Base-by-base conservation (phyloP, 2,888 invertebrate genomes). In the Pomacea canaliculata region DNA sequence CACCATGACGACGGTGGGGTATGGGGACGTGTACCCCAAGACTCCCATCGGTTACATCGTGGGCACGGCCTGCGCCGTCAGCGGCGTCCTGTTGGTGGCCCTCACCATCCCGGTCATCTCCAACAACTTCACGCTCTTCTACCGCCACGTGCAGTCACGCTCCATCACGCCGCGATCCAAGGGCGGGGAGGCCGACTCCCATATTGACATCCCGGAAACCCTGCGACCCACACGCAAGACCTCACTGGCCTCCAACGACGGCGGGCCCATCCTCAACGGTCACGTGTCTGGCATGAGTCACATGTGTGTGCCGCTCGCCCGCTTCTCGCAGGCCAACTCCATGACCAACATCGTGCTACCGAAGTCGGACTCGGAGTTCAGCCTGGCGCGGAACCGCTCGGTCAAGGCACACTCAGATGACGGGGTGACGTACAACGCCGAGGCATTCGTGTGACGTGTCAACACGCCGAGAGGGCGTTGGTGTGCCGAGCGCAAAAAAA, bases 1-100 rank as follows among this genome's bases (percentile, higher is more conserved):
- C 79, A 90, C 90, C 79, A 90, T 90, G 89, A 90, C 90, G 65
- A 90, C 90, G 0, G 89, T 90, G 12, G 90, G 90, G 8, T 90
- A 90, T 77, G 90, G 90, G 13, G 90, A 90, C 79, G 85, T 89
- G 16, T 85, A 82, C 74, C 90, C 90, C 3, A 83, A 78, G 48
- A 85, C 88, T 7, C 83, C 88, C 7, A 80, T 88, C 51, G 90
- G 90, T 7, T 87, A 87, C 79, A 81, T 89, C 27, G 88, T 90
- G 23, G 90, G 90, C 7, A 85, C 86, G 3, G 83, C 85, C 23
- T 90, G 90, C 78, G 87, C 89, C 37, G 85, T 90, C 7, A 85
- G 86, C 77, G 90, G 90, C 12, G 90, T 90, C 10, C 80, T 90
- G 9, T 80, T 90, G 62, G 84, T 90, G 46, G 89, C 90, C 2